A percentile compares a stretch with the other conserved stretches of the same genome.
These are phyloP conservation scores for Nemotelus pantherinus DNA, from an alignment of 2,888 invertebrate genomes.

Conservation along the genomic window DNA sequence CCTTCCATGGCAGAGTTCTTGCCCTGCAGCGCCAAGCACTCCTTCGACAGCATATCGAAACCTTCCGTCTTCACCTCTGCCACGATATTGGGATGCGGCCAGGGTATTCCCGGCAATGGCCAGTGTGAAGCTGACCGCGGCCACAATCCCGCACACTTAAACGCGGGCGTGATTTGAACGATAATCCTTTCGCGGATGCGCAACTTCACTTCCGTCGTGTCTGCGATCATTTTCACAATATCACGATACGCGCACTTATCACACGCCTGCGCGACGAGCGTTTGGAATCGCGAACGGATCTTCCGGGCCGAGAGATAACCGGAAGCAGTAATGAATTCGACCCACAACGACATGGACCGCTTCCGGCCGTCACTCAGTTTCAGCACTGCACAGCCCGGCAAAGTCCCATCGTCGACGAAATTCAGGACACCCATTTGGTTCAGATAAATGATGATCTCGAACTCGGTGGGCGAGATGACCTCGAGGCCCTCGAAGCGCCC, in stretches of 20 bases:
- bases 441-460: slow-evolving; percentile 93
- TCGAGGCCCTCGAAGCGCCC: slow-evolving; percentile 92
- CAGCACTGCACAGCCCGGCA: slow-evolving; percentile 92
- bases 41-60: slow-evolving; percentile 91
- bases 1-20: slow-evolving; percentile 94
- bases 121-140: slow-evolving; percentile 94
- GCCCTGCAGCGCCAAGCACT: slow-evolving; percentile 84
- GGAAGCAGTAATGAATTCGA: slow-evolving; percentile 96
- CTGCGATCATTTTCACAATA: slow-evolving; percentile 93
- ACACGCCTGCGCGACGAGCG: slow-evolving; percentile 88
- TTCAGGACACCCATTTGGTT: slow-evolving; percentile 99
- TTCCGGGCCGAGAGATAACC: slow-evolving; percentile 96
- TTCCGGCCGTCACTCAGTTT: slow-evolving; percentile 96
- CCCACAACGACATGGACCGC: slow-evolving; percentile 97
- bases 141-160: slow-evolving; percentile 94
- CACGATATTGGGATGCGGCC: slow-evolving; percentile 93
- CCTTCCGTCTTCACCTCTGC: slow-evolving; percentile 96
- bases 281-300: slow-evolving; percentile 93
- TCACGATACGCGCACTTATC: slow-evolving; percentile 94
- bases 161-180: slow-evolving; percentile 95
- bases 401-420: slow-evolving; percentile 94
- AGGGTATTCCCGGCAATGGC: slow-evolving; percentile 90
- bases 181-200: slow-evolving; percentile 90
- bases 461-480: slow-evolving; percentile 92
- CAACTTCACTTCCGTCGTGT: slow-evolving; percentile 92